Evolutionary conservation across 1,140 invertebrate species (phyloP).

Genomic region (Micrasema longulum): DNA sequence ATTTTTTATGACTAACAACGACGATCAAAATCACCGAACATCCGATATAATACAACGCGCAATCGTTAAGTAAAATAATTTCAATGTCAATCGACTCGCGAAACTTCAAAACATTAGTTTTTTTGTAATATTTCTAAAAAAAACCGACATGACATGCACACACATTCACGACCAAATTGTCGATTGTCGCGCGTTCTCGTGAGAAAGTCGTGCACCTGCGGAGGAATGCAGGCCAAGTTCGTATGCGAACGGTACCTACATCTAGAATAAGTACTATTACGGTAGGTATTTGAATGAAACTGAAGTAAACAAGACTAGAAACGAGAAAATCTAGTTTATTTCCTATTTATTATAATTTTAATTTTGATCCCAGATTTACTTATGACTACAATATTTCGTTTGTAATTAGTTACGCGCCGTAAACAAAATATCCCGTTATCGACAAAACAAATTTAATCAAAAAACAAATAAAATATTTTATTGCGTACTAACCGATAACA

Average conservation of each 20-base stretch:
- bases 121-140: neutral
- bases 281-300: too few relatives aligned
- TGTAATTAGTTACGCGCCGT: too few relatives aligned
- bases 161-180: neutral
- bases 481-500: constrained; percentile 20
- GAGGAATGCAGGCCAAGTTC: constrained; percentile 45
- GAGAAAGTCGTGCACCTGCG: constrained; percentile 43
- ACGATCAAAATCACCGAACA: neutral
- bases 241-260: constrained; percentile 35
- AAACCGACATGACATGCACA: constrained; percentile 31
- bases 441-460: neutral
- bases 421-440: constrained; percentile 16
- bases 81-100: neutral
- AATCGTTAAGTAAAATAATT: neutral
- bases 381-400: too few relatives aligned
- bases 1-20: too few relatives aligned
- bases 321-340: neutral
- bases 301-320: neutral
- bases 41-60: neutral
- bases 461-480: neutral
- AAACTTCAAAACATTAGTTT: neutral
- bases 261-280: too few relatives aligned
- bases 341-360: constrained; percentile 5
- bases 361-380: too few relatives aligned
- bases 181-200: constrained; percentile 43